These are phyloP conservation scores for Chrysochloris asiatica DNA, from an alignment of 2,113 vertebrate genomes.

Conservation along the genomic window DNA sequence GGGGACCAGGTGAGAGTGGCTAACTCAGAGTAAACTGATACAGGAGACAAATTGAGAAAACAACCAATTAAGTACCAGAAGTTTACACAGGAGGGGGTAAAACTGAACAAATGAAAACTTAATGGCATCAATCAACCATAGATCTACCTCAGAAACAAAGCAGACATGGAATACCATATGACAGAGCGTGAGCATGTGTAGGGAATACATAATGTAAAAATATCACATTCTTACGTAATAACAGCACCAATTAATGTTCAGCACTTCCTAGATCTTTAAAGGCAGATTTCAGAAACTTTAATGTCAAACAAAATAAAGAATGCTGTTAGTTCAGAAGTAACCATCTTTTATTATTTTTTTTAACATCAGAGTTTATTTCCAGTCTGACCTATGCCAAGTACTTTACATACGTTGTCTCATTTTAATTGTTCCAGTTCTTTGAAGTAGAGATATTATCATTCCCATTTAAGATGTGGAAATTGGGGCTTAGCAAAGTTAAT, in stretches of 20 bases:
- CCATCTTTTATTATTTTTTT: too few species aligned
- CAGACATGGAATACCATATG: neutral
- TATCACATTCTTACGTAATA: neutral
- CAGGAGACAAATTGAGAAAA: conserved; percentile 22
- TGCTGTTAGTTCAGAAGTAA: neutral
- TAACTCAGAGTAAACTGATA: neutral
- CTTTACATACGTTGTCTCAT: neutral
- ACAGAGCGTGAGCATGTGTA: neutral
- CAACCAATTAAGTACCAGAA: neutral
- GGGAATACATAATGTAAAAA: accelerated
- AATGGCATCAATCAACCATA: neutral
- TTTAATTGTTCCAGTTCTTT: neutral
- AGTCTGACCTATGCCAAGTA: neutral
- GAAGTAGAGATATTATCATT: neutral
- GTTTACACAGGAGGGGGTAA: neutral
- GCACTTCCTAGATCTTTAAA: neutral
- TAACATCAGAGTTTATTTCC: neutral
- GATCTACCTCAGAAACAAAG: neutral
- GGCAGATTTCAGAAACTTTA: neutral
- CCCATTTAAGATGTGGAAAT: neutral
- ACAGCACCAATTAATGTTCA: neutral
- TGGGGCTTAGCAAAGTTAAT: neutral
- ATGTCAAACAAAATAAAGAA: conserved; percentile 25
- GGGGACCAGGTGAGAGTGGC: neutral
- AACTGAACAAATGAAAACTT: neutral